Conservation (phyloP, 2,113 vertebrate species). For the Lophura nycthemera region DNA sequence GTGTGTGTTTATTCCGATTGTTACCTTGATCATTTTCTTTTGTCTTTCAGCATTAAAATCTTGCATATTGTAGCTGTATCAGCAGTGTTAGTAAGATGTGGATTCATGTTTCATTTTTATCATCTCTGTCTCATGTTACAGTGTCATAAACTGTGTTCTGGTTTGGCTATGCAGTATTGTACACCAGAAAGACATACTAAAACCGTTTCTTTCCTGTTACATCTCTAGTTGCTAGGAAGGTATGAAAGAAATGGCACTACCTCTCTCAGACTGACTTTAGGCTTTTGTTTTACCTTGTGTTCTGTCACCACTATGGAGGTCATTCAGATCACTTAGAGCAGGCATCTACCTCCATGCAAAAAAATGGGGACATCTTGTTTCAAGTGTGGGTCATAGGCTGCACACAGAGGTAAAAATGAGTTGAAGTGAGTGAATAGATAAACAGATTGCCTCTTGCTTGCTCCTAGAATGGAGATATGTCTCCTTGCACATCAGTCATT, state of each 20-base stretch:
- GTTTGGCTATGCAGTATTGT: neutral
- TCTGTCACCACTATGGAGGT: neutral
- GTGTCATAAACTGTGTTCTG: neutral
- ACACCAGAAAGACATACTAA: neutral
- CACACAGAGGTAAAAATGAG: neutral
- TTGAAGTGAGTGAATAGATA: neutral
- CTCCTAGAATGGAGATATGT: neutral
- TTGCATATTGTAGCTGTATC: neutral
- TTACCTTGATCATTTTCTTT: neutral
- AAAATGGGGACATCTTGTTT: neutral
- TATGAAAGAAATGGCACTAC: neutral
- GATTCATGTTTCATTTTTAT: slow-evolving; percentile 2
- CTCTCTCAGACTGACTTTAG: neutral
- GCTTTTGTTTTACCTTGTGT: neutral
- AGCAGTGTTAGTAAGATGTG: neutral
- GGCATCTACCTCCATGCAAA: neutral
- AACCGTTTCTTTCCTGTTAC: neutral
- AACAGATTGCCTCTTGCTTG: neutral
- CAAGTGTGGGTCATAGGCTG: neutral
- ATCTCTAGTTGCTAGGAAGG: neutral
- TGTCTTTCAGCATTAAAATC: neutral
- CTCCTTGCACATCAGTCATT: neutral
- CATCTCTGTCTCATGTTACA: neutral
- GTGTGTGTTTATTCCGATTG: neutral
- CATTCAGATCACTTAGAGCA: neutral